phyloP scores from a whole-genome alignment of 92 coral and sea anemone species.

The Zoanthus solanderi region DNA sequence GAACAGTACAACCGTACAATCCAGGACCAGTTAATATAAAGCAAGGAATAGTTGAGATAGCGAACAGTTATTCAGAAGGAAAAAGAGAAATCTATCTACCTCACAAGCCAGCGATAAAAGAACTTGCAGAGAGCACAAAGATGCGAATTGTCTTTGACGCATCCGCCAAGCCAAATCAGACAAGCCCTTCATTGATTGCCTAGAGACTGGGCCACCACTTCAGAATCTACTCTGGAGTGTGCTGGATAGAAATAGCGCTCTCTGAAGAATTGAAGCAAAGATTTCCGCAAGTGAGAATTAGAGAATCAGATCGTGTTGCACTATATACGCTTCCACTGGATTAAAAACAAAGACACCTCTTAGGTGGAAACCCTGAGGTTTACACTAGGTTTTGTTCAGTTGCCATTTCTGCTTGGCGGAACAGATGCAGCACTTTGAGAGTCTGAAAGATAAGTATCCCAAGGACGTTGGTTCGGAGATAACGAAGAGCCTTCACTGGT shows the following conservation, averaged over 20 bases:
- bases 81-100: slow-evolving; percentile 47
- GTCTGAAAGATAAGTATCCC: not conserved
- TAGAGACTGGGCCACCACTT: slow-evolving; percentile 2
- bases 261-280: slow-evolving; percentile 11
- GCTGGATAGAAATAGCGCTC: slow-evolving; percentile 17
- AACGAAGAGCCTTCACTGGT: slow-evolving; percentile 51
- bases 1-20: slow-evolving; percentile 32
- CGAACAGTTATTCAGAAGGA: not conserved
- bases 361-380: not conserved
- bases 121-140: slow-evolving; percentile 28
- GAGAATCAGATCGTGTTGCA: slow-evolving; percentile 41
- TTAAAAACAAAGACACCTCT: not conserved
- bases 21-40: slow-evolving; percentile 49
- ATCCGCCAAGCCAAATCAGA: slow-evolving; percentile 11
- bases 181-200: slow-evolving; percentile 27
- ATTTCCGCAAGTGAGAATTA: slow-evolving; percentile 33
- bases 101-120: slow-evolving; percentile 43
- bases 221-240: slow-evolving; percentile 24
- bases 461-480: slow-evolving; percentile 46
- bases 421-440: not conserved
- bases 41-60: not conserved
- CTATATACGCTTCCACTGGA: slow-evolving; percentile 22
- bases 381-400: slow-evolving; percentile 26
- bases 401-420: slow-evolving; percentile 40
- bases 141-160: not conserved